Percentiles rank a stretch among this genome's conserved stretches.
Conservation (phyloP, 2,888 invertebrate species). For the Dasysyrphus tricinctus region DNA sequence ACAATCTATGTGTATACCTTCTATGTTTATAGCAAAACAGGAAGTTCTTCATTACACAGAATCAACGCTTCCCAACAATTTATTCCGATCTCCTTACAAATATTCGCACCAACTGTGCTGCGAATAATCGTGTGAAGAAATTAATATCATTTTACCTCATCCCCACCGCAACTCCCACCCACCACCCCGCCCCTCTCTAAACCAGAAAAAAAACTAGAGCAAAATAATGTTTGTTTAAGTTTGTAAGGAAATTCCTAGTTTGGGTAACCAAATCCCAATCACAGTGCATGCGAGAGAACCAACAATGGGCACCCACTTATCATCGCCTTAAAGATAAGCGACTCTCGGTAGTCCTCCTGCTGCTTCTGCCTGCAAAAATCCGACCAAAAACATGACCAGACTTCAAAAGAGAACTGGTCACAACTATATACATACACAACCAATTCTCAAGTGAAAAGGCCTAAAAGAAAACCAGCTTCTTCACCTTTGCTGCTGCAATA, state of each 20-base stretch:
- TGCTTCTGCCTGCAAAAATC: constrained; percentile 29
- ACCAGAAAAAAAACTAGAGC: constrained; percentile 58
- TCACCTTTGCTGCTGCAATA: not conserved
- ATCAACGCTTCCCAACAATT: not conserved
- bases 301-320: constrained; percentile 73
- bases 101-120: constrained; percentile 29
- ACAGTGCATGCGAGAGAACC: constrained; percentile 58
- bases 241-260: constrained; percentile 36
- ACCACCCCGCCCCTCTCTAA: not conserved
- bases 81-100: constrained; percentile 25
- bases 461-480: constrained; percentile 36
- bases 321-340: constrained; percentile 63
- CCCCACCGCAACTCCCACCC: not conserved
- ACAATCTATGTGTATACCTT: not conserved
- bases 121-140: constrained; percentile 42
- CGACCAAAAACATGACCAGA: constrained; percentile 43
- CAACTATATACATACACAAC: constrained; percentile 6
- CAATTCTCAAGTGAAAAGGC: constrained; percentile 23
- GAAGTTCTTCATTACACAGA: not conserved
- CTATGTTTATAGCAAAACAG: not conserved
- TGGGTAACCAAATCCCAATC: constrained; percentile 28
- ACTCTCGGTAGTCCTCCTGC: constrained; percentile 34
- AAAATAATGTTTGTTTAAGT: constrained; percentile 23
- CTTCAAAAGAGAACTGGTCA: constrained; percentile 53
- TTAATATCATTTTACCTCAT: constrained; percentile 47